Base-by-base conservation (phyloP, 2,797 vertebrate genomes). In the Anolis apletophallus region DNA sequence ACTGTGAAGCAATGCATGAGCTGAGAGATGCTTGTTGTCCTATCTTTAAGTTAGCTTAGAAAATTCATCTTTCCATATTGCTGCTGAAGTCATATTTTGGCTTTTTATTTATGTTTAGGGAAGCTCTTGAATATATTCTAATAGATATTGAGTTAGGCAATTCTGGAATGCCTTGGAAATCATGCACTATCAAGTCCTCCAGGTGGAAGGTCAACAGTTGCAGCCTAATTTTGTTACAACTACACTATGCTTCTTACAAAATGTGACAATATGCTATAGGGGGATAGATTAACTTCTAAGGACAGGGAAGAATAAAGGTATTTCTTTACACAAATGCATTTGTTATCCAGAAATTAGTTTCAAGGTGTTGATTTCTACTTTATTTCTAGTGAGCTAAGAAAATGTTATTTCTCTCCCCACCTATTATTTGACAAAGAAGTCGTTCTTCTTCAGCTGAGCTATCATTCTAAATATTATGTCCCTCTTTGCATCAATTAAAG, bases 181-280 rank as follows among this genome's bases (percentile, higher is more conserved):
- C 10, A 52, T 71, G 50, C 17, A 11, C 26, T 13, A 13, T 76
- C 12, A 21, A 76, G 54, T 68, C 46, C 52, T 59, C 29, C 3
- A 59, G 23, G 3, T 67, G 34, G 26, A 76, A 54, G 34, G 52
- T 91, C 87, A 93, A 88, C 9, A 92, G 86, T 91, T 92, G 87
- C 23, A 86, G 92, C 88, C 92, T 94, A 90, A 89, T 93, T 94
- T 91, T 85, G 84, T 80, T 89, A 83, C 89, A 93, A 87, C 88
- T 91, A 91, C 88, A 88, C 87, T 74, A 87, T 86, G 2, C 91
- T 92, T 93, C 89, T 90, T 76, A 57, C 82, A 88, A 83, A 87
- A 91, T 88, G 3, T 76, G 36, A 69, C 73, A 8, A 50, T 59
- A 23, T 76, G 19, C 50, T 89, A 86, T 75, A 82, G 85, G 82